Base-by-base conservation (phyloP, 2,113 vertebrate species). In the Rhabdornis inornatus region DNA sequence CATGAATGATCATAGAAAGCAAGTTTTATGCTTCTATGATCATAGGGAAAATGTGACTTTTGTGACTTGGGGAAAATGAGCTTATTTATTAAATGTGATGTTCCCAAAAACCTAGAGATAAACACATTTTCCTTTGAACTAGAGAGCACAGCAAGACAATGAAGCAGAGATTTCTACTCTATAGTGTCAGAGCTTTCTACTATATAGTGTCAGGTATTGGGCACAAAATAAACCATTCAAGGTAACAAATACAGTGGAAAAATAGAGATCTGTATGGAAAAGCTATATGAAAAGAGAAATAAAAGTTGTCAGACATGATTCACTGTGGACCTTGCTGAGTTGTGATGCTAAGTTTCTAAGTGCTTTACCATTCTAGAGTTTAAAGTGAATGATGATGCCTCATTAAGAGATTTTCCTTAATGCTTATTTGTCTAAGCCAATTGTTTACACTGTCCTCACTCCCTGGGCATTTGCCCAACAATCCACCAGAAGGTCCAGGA, bases 11-110 rank as follows among this genome's bases (percentile, higher is more conserved):
- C 69, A 76, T 11, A 70, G 68, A 93, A 94, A 88, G 25, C 40
- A 78, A 89, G 17, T 79, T 92, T 94, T 86, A 94, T 76, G 91
- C 61, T 89, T 15, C 55, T 64, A 11, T 90, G 85, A 87, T 95
- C 69, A 74, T 17, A 87, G 14, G 11, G 35, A 91, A 83, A 83
- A 89, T 77, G 45, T 15, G 37, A 39, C 69, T 95, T 71, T 35
- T 25, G 37, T n/a, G 82, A 94, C 42, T 83, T 81, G 55, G 8
- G 21, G 49, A 91, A 88, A 91, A 93, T 68, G 47, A 76, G 28
- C 37, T 90, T 88, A 65, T 31, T 80, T 95, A 88, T 71, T 83
- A 78, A 89, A 90, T 40, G 15, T 15, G 53, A 27, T 40, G 15
- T 72, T 91, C 81, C 56, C 7, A 25, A 16, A 85, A 66, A 78